Evolutionary conservation across 1,140 invertebrate species (phyloP), one percentile per base, ranked within the genome.

Genomic region (Samia ricini): DNA sequence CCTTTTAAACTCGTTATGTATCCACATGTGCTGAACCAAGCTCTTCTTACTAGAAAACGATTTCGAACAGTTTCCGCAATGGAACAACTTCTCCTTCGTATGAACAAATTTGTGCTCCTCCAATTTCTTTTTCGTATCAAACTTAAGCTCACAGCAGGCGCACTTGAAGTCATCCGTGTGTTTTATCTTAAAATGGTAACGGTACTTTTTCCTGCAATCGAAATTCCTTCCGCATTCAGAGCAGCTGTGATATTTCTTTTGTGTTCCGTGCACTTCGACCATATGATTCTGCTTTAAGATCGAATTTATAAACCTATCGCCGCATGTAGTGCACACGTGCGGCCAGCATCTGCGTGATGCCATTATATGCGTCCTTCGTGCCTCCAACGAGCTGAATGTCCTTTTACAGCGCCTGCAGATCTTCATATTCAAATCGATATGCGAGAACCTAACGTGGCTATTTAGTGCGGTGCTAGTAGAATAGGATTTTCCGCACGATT

Each of bases 11-110:
- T 64, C 89, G 63, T 42, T 91, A 69, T 91, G 89, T 5, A 86
- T 81, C 83, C 83, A 89, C 61, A 91, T 91, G 61, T 93, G 92
- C 12, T 91, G 90, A 10, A 83, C 83, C 10, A 93, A 54, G 10
- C 91, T 92, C 59, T 90, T 92, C 58, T 91, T 92, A 5, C 91
- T 90, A 0, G 88, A 58, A 57, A 91, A 92, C 19, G 88, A 84
- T 61, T 92, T 93, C 0, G 89, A 79, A 55, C 92, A 91, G 0
- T 84, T 81, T 0, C 72, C 66, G 58, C 89, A 91, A 5, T 76
- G 61, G 42, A 84, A 85, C 0, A 76, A 56, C 19, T 79, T 85
- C 54, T 89, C 84, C 49, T 85, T 83, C 1, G 87, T 89, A 52
- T 89, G 87, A 0, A 71, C 72, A 2, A 85, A 74, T 33, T 64